phyloP scores from a whole-genome alignment of 2,113 vertebrate species.

The Accipiter cooperii region DNA sequence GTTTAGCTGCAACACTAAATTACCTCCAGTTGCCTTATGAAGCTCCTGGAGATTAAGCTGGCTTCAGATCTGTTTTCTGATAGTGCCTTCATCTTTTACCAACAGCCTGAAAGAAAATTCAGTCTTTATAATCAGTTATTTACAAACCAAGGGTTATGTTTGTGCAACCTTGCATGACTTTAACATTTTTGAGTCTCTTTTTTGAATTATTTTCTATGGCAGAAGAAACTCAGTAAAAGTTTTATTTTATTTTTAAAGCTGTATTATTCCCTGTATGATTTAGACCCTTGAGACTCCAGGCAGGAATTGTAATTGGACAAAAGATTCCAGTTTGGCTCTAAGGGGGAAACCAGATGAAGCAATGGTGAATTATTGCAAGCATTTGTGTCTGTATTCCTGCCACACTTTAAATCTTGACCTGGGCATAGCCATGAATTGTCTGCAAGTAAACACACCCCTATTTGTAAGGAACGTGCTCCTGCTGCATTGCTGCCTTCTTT shows the following conservation, averaged over 20 bases:
- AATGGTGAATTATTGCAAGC: neutral
- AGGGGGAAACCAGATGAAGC: neutral
- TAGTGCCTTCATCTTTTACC: neutral
- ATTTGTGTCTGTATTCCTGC: neutral
- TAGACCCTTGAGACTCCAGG: neutral
- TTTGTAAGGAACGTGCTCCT: neutral
- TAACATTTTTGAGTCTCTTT: neutral
- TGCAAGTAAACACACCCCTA: neutral
- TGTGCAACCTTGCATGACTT: neutral
- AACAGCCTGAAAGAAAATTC: slow-evolving; percentile 32
- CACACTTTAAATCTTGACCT: neutral
- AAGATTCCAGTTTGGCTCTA: neutral
- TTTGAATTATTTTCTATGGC: neutral
- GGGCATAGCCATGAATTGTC: neutral
- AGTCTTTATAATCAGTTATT: neutral
- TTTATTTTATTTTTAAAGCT: neutral
- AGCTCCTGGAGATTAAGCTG: neutral
- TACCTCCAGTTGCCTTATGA: neutral
- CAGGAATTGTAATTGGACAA: neutral
- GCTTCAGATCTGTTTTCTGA: slow-evolving; percentile 37
- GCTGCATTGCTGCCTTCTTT: neutral
- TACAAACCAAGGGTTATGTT: neutral
- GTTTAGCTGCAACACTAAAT: slow-evolving; percentile 26
- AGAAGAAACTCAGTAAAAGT: neutral
- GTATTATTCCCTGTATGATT: neutral